Evolutionary conservation across 35 echinoderm and acorn worm species (phyloP).

Genomic region (Eucidaris tribuloides): DNA sequence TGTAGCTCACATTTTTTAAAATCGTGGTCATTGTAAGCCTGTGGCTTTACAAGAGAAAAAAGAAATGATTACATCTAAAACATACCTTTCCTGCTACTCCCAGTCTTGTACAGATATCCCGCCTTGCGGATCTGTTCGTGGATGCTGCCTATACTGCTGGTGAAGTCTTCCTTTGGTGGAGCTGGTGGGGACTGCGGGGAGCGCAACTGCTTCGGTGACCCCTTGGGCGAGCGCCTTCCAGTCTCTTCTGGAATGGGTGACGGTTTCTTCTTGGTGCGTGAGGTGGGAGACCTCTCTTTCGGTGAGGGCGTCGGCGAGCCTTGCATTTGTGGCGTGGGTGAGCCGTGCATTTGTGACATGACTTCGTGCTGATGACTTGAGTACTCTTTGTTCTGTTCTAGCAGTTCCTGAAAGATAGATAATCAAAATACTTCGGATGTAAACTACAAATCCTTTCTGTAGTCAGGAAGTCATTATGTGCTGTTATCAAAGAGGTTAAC

Average conservation of each 20-base stretch:
- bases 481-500: too few species aligned
- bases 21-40: too few species aligned
- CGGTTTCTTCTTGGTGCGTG: not conserved
- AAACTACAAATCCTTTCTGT: too few species aligned
- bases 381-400: slow-evolving; percentile 27
- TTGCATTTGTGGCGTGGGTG: not conserved
- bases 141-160: slow-evolving; percentile 23
- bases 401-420: slow-evolving; percentile 28
- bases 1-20: too few species aligned
- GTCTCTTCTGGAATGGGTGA: too few species aligned
- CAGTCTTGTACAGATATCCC: slow-evolving; percentile 70
- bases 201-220: too few species aligned
- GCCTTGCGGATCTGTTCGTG: slow-evolving; percentile 56
- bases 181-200: not conserved
- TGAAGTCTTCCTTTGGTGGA: not conserved
- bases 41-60: too few species aligned
- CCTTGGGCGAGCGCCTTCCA: not conserved
- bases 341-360: not conserved
- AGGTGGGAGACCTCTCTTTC: too few species aligned
- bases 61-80: too few species aligned
- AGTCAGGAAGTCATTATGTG: too few species aligned
- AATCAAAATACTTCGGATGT: too few species aligned
- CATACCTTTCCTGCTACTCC: slow-evolving; percentile 71
- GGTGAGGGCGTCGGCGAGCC: not conserved
- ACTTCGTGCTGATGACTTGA: slow-evolving; percentile 4